These are phyloP conservation scores for Euborellia annulipes DNA, from an alignment of 1,140 invertebrate species.

Conservation along the genomic window DNA sequence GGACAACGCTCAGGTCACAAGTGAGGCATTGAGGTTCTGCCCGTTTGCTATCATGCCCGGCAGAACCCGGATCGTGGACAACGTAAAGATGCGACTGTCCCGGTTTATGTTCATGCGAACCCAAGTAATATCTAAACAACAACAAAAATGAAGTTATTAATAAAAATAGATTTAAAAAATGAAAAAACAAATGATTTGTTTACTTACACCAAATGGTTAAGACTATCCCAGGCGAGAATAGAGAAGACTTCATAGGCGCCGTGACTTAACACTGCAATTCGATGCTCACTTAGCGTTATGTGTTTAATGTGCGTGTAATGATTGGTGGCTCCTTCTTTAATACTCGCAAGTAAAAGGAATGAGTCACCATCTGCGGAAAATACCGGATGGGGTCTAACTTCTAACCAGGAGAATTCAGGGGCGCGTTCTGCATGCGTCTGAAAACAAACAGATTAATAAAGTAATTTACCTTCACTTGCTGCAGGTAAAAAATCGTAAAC, in stretches of 20 bases:
- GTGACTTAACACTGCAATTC: constrained; percentile 70
- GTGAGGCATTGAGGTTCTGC: constrained; percentile 66
- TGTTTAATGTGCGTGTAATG: constrained; percentile 82
- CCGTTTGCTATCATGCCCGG: neutral
- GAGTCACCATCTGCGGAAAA: constrained; percentile 68
- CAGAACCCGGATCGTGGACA: constrained; percentile 34
- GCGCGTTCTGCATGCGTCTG: constrained; percentile 64
- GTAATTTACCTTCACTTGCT: too few species aligned
- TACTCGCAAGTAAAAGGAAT: constrained; percentile 65
- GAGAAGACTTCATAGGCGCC: constrained; percentile 74
- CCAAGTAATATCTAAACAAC: constrained; percentile 49
- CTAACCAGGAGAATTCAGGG: constrained; percentile 66
- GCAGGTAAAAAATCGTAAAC: too few species aligned
- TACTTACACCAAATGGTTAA: constrained; percentile 61
- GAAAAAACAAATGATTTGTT: neutral
- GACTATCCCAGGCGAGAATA: constrained; percentile 74
- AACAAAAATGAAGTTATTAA: constrained; percentile 2
- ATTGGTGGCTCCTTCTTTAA: constrained; percentile 63
- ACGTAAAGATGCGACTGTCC: constrained; percentile 76
- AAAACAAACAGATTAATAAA: constrained; percentile 16
- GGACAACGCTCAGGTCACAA: constrained; percentile 48
- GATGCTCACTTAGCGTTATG: constrained; percentile 60
- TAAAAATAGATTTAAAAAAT: neutral
- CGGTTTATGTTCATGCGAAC: constrained; percentile 57
- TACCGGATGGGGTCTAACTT: constrained; percentile 65